Base-by-base conservation (phyloP, 2,113 vertebrate genomes). In the Ictalurus furcatus region DNA sequence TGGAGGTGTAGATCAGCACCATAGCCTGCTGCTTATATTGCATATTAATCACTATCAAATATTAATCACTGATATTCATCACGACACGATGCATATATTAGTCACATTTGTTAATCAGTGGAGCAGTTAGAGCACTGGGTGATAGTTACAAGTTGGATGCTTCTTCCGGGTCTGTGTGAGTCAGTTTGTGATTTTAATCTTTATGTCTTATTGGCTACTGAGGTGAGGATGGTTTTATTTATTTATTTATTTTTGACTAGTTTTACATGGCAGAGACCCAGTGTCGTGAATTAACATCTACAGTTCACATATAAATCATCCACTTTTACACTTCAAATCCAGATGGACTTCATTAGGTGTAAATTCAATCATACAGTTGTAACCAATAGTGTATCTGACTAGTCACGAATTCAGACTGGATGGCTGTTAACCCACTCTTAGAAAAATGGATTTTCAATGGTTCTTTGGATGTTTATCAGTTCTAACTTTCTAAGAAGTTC, bases 1-100 rank as follows among this genome's bases (percentile, higher is more conserved):
- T 28, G 63, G 48, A 86, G 80, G 0, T 76, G 44, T 23, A 65
- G 21, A 4, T 94, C 94, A 96, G 94, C 91, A 95, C 94, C 94
- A 95, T 92, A 63, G 76, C 25, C 52, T 83, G 59, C 67, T 25
- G 61, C 76, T 78, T n/a, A 40, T 13, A 54, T 5, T 71, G 11
- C 28, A 87, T 69, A 63, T 82, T 67, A 86, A 59, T 48, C n/a
- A 30, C 80, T 17, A 8, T 69, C 69, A 89, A n/a, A 23, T 19
- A 17, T 71, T 71, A 19, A 74, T 76, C 21, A 6, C 25, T 80
- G 4, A 54, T 83, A 83, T 83, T 63, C 61, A 52, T 83, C 19
- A 56, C 13, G 2, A 56, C 76, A 56, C 14, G 3, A 78, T 44
- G 37, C 34, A 16, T 79, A 52, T 14, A 79, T 13, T 28, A 79